Conservation (phyloP, 2,113 vertebrate genomes). For the Acanthisitta chloris region DNA sequence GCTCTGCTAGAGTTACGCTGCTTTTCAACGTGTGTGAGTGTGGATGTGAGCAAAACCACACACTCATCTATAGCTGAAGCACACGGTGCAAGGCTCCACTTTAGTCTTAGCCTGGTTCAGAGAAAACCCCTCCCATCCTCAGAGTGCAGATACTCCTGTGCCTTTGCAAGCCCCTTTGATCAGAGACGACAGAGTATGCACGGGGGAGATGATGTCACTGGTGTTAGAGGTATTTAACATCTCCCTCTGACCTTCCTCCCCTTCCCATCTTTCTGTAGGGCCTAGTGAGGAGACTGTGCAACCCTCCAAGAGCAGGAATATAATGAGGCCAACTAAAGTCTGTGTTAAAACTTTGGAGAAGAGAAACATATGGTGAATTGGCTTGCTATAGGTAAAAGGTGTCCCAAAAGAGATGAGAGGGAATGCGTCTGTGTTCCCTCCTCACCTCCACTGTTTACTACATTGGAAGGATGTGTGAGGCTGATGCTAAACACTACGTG, state of each 20-base stretch:
- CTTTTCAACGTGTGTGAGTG: neutral
- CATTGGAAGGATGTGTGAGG: neutral
- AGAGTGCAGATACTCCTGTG: rapidly evolving
- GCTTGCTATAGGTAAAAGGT: neutral
- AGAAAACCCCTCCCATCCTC: neutral
- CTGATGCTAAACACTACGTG: neutral
- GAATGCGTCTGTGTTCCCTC: neutral
- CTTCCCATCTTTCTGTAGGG: neutral
- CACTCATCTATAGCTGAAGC: neutral
- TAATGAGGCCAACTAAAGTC: neutral
- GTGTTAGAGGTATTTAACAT: neutral
- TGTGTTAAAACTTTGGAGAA: constrained; percentile 29
- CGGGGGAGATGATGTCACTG: neutral
- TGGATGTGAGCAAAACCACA: neutral
- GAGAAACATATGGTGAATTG: neutral
- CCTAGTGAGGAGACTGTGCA: neutral
- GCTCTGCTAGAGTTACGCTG: neutral
- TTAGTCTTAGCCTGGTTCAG: neutral
- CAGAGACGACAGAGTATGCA: neutral
- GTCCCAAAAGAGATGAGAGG: neutral
- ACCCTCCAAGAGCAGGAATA: neutral
- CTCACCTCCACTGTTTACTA: neutral
- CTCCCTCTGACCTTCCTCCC: neutral
- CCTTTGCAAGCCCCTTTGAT: neutral
- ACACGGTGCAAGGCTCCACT: neutral